Percentiles rank a stretch among this genome's conserved stretches.
Conservation (phyloP, 2,113 vertebrate genomes). For the Recurvirostra avosetta region DNA sequence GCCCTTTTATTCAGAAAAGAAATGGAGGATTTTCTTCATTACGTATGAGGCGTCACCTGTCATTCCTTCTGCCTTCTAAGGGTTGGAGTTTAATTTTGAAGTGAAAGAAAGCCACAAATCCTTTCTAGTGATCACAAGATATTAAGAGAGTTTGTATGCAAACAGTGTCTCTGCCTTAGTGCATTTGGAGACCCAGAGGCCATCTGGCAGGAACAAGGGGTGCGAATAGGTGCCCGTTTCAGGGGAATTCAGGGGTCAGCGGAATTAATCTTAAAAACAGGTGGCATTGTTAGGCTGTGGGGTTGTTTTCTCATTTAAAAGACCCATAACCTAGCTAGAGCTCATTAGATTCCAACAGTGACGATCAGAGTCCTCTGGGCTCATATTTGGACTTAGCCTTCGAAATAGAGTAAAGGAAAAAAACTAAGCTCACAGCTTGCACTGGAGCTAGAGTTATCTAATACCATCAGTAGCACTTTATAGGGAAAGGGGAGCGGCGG, state of each 20-base stretch:
- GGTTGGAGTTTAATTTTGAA: neutral
- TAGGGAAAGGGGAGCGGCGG: neutral
- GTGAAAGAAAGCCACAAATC: neutral
- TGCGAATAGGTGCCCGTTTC: neutral
- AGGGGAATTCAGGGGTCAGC: neutral
- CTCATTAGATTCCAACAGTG: conserved; percentile 4
- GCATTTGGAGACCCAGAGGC: neutral
- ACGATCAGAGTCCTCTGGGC: neutral
- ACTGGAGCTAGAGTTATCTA: neutral
- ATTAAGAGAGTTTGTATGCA: neutral
- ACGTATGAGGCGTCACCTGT: neutral
- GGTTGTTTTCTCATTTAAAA: conserved; percentile 10
- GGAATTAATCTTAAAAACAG: neutral
- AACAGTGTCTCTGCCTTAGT: neutral
- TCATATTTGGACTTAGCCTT: neutral
- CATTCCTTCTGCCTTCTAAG: neutral
- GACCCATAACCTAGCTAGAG: neutral
- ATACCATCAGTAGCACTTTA: neutral
- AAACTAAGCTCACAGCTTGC: neutral
- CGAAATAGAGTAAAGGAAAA: neutral
- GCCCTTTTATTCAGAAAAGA: neutral
- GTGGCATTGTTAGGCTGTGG: neutral
- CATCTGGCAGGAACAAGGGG: neutral
- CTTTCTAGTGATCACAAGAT: neutral
- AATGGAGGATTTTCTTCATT: neutral